phyloP scores from a whole-genome alignment of 35 echinoderm and acorn worm genomes.

The Strongylocentrotus purpuratus region DNA sequence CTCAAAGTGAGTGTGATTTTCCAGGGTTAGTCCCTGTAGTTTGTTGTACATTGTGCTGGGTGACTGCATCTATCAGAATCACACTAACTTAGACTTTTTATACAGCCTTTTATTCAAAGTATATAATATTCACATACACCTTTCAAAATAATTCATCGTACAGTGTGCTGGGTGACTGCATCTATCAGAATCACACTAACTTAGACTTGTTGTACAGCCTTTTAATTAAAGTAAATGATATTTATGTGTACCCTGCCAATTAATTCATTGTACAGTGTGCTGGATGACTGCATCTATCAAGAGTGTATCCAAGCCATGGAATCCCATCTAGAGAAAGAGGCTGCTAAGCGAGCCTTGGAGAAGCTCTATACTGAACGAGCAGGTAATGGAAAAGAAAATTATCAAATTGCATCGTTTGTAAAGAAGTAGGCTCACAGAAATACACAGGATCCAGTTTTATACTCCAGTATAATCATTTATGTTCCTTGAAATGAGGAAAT shows the following conservation, averaged over 20 bases:
- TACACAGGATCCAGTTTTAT: no score
- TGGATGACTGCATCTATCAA: constrained; percentile 79
- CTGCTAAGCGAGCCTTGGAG: constrained; percentile 81
- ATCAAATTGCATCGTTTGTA: neutral
- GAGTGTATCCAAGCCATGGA: constrained; percentile 77
- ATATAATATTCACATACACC: no score
- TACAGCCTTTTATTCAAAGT: no score
- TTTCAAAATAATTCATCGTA: neutral
- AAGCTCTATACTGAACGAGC: constrained; percentile 80
- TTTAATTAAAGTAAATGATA: neutral
- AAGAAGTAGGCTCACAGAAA: no score
- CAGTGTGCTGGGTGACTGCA: neutral
- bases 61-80: constrained; percentile 61
- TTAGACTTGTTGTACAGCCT: neutral
- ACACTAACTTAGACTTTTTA: no score
- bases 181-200: neutral
- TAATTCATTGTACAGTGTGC: constrained; percentile 56
- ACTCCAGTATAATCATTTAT: no score
- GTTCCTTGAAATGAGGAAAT: no score
- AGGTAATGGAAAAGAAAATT: constrained; percentile 54
- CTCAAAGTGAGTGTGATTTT: no score
- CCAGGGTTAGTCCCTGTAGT: no score
- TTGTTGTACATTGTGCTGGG: constrained; percentile 58
- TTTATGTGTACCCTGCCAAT: neutral
- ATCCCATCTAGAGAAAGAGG: constrained; percentile 69